These are phyloP conservation scores for Arctocebus calabarensis DNA, from an alignment of 2,797 vertebrate species.

Conservation along the genomic window DNA sequence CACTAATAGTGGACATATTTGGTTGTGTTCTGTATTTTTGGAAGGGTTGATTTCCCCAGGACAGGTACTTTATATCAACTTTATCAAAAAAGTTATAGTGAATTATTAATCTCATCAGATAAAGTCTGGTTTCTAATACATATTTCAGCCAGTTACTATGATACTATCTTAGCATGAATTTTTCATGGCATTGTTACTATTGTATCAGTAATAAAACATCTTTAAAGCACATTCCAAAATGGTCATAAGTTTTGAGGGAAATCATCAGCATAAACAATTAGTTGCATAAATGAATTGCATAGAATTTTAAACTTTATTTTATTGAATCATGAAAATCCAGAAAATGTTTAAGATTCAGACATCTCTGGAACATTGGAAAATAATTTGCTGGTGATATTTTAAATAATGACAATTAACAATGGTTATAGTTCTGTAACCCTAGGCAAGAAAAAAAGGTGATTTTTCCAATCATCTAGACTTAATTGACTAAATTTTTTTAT, in stretches of 20 bases:
- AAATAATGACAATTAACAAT: slow-evolving; percentile 5
- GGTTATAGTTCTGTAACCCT: not conserved
- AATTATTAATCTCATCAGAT: slow-evolving; percentile 12
- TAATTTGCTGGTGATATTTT: slow-evolving; percentile 30
- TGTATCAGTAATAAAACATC: not conserved
- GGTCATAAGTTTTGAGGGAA: not conserved
- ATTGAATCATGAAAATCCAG: slow-evolving; percentile 26
- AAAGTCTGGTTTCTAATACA: not conserved
- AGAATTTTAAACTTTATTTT: slow-evolving; percentile 22
- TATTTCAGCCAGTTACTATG: not conserved
- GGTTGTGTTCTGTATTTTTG: slow-evolving; percentile 16
- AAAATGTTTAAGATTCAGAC: not conserved
- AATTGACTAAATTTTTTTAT: slow-evolving; percentile 11
- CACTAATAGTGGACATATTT: not conserved
- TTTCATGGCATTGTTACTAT: not conserved
- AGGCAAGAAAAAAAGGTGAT: not conserved
- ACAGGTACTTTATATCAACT: not conserved
- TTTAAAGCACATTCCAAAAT: not conserved
- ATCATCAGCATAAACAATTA: not conserved
- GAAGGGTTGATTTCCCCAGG: not conserved
- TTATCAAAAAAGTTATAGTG: not conserved
- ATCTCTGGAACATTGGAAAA: not conserved
- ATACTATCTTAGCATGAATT: not conserved
- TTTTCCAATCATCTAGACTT: not conserved
- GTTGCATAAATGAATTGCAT: not conserved